phyloP scores from a whole-genome alignment of 2,797 vertebrate species.

The Cheirogaleus major region DNA sequence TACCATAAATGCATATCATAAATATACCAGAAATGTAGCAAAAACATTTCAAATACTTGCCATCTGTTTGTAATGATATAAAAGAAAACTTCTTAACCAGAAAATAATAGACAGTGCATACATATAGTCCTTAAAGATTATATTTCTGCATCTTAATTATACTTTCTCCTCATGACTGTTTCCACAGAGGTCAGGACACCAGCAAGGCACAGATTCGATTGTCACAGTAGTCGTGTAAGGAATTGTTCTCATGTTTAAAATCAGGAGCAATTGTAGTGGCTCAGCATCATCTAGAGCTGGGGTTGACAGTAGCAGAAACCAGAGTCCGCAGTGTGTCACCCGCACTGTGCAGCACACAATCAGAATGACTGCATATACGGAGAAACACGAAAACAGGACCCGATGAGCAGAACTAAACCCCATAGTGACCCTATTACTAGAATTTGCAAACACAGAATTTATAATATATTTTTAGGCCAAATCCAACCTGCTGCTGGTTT shows the following conservation, averaged over 20 bases:
- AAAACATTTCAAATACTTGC: not conserved
- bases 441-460: not conserved
- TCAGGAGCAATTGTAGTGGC: not conserved
- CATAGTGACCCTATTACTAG: not conserved
- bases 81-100: not conserved
- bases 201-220: not conserved
- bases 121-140: not conserved
- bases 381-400: not conserved
- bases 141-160: not conserved
- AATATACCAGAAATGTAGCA: not conserved
- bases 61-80: not conserved
- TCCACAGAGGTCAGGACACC: not conserved
- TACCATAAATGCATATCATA: fast-evolving
- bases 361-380: not conserved
- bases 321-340: not conserved
- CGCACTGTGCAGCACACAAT: not conserved
- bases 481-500: not conserved
- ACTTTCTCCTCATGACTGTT: not conserved
- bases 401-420: not conserved
- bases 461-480: not conserved
- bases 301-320: not conserved
- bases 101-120: not conserved
- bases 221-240: not conserved
- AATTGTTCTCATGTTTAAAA: not conserved
- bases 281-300: not conserved